These are phyloP conservation scores for Phytoseiulus persimilis DNA, from an alignment of 2,888 invertebrate genomes.

Conservation along the genomic window DNA sequence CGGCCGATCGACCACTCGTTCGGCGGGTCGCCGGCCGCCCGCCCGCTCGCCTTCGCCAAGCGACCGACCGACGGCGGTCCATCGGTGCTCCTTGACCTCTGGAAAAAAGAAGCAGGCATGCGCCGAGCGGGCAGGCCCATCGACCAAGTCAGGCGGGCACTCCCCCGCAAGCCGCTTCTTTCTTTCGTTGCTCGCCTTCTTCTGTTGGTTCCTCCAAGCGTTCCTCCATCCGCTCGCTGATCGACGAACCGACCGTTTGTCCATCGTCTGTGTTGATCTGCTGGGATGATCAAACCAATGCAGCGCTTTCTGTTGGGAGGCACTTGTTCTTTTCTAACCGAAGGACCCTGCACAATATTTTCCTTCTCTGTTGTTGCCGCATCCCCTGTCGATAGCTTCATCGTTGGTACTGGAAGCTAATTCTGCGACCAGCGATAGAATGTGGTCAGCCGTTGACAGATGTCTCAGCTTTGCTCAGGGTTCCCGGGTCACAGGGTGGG, in stretches of 20 bases:
- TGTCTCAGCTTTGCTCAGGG: too few relatives aligned
- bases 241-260: background rate
- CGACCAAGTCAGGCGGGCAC: background rate
- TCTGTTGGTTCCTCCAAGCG: background rate
- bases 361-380: background rate
- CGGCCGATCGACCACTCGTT: background rate
- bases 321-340: background rate
- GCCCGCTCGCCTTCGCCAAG: background rate
- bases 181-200: background rate
- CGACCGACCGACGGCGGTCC: background rate
- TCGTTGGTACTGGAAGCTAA: too few relatives aligned
- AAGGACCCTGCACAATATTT: background rate
- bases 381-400: background rate
- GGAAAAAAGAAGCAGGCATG: background rate
- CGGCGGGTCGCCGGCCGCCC: too few relatives aligned
- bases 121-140: background rate
- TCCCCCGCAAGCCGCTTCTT: background rate
- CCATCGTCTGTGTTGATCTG: background rate
- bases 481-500: too few relatives aligned
- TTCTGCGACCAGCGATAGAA: too few relatives aligned
- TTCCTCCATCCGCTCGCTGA: background rate
- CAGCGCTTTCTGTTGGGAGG: background rate
- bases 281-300: background rate
- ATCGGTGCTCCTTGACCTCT: background rate
- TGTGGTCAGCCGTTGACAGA: too few relatives aligned